These are phyloP conservation scores for Heteractis magnifica DNA, from an alignment of 92 coral and sea anemone genomes.

Conservation along the genomic window DNA sequence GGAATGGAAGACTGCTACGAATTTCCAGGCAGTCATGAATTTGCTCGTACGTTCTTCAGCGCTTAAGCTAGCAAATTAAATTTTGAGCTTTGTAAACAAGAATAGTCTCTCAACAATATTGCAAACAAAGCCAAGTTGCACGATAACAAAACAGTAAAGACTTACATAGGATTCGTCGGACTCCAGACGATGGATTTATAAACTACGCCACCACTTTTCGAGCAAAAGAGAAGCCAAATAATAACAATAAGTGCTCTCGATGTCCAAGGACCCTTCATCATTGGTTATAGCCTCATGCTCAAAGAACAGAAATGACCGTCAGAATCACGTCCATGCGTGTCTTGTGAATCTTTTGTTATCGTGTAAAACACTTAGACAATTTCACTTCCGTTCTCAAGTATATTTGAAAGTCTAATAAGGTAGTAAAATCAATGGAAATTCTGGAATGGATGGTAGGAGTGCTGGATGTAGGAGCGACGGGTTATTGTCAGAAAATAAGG, in stretches of 20 bases:
- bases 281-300: neutral
- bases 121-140: neutral
- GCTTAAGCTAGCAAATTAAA: no score
- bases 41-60: no score
- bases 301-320: neutral
- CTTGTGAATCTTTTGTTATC: neutral
- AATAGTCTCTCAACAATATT: neutral
- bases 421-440: neutral
- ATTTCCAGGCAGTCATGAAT: no score
- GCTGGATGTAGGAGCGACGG: neutral
- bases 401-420: slow-evolving; percentile 20
- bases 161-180: slow-evolving; percentile 60
- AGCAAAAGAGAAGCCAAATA: neutral
- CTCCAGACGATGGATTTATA: slow-evolving; percentile 63
- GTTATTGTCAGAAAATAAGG: no score
- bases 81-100: neutral
- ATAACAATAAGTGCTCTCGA: neutral
- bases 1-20: no score
- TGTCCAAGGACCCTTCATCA: neutral
- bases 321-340: slow-evolving; percentile 9
- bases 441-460: slow-evolving; percentile 10
- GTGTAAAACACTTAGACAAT: neutral
- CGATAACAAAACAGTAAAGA: slow-evolving; percentile 5
- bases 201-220: neutral
- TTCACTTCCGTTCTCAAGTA: slow-evolving; percentile 12